Evolutionary conservation across 1,140 invertebrate genomes (phyloP).

Genomic region (Leptinotarsa defecta): DNA sequence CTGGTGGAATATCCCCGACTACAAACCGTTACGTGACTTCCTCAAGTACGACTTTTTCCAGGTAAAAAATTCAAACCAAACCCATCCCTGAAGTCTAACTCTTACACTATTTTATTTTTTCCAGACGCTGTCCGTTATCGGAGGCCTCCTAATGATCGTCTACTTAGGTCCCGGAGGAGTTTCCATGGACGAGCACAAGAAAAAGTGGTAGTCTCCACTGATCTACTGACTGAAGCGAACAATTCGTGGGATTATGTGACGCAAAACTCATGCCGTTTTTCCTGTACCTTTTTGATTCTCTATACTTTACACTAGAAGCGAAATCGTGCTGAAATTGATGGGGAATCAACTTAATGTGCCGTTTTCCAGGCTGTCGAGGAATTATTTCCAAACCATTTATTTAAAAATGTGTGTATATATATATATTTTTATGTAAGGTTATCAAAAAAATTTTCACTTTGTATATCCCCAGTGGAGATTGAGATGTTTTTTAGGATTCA

Average conservation of each 20-base stretch:
- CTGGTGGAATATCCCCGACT: conserved; percentile 94
- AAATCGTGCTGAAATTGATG: conserved; percentile 14
- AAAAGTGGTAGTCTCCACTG: conserved; percentile 81
- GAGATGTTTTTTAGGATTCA: not conserved
- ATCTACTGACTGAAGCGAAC: conserved; percentile 17
- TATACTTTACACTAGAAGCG: not conserved
- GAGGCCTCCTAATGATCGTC: conserved; percentile 98
- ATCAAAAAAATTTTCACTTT: not conserved
- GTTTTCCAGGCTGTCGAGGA: conserved; percentile 5
- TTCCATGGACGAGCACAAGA: conserved; percentile 99
- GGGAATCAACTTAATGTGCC: conserved; percentile 8
- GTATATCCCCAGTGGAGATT: not conserved
- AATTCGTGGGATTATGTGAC: conserved; percentile 18
- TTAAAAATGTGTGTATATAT: conserved; percentile 26
- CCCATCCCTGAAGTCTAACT: not conserved
- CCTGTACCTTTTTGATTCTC: conserved; percentile 7
- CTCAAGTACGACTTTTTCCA: conserved; percentile 99
- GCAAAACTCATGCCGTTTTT: conserved; percentile 10
- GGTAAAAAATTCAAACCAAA: conserved; percentile 59
- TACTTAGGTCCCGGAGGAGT: conserved; percentile 97
- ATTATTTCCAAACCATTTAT: conserved; percentile 1
- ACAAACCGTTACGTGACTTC: conserved; percentile 96
- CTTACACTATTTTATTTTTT: conserved; percentile 54
- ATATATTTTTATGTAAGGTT: conserved; percentile 21
- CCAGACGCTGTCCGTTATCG: conserved; percentile 97